Evolutionary conservation across 2,888 invertebrate genomes (phyloP).

Genomic region (Pharmacophagus antenor): DNA sequence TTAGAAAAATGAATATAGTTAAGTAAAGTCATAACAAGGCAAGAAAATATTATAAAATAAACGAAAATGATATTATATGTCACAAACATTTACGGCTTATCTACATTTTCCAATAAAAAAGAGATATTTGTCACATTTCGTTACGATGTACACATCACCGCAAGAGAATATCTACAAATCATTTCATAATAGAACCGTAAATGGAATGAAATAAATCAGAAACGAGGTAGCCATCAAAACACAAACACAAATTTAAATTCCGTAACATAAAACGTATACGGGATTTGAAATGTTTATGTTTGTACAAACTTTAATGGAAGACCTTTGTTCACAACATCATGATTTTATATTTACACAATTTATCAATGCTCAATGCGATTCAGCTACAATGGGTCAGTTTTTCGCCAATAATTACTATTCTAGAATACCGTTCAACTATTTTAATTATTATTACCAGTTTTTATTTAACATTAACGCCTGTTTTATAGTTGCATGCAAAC

Average conservation of each 20-base stretch:
- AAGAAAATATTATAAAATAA: too few relatives aligned
- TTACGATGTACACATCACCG: neutral
- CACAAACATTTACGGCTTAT: neutral
- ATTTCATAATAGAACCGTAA: slow-evolving; percentile 20
- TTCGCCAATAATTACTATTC: neutral
- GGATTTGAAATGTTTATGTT: slow-evolving; percentile 24
- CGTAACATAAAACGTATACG: slow-evolving; percentile 22
- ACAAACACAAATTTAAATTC: slow-evolving; percentile 25
- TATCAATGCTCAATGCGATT: neutral
- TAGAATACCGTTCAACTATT: neutral
- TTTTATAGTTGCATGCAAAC: too few relatives aligned
- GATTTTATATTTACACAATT: slow-evolving; percentile 1
- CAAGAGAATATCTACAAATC: slow-evolving; percentile 16
- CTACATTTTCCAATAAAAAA: neutral
- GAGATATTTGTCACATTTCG: slow-evolving; percentile 4
- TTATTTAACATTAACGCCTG: neutral
- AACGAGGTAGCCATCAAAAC: slow-evolving; percentile 25
- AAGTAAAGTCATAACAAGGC: too few relatives aligned
- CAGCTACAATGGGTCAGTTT: neutral
- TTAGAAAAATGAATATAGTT: too few relatives aligned
- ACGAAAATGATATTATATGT: too few relatives aligned
- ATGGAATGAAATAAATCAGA: slow-evolving; percentile 24
- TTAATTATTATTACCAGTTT: neutral
- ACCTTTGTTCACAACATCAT: slow-evolving; percentile 14
- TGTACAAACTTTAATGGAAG: slow-evolving; percentile 24